Evolutionary conservation across 2,888 invertebrate species (phyloP).

Genomic region (Platycheirus rosarum): DNA sequence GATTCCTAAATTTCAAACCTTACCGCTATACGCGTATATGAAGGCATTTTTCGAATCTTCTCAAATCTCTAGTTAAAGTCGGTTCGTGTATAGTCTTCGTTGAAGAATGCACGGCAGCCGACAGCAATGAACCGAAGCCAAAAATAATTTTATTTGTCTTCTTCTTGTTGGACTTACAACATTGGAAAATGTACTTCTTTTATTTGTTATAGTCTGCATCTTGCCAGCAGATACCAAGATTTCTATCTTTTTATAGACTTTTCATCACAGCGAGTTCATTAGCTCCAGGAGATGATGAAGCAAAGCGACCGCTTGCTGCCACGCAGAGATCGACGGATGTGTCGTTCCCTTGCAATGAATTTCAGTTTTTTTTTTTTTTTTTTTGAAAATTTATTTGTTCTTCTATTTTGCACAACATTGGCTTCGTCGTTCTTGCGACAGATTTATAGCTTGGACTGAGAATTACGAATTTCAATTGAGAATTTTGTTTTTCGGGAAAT

Average conservation of each 20-base stretch:
- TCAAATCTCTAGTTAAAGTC: conserved; percentile 30
- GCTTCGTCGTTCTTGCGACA: conserved; percentile 37
- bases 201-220: conserved; percentile 60
- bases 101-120: conserved; percentile 69
- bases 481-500: conserved; percentile 1
- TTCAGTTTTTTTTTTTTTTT: conserved; percentile 23
- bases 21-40: conserved; percentile 24
- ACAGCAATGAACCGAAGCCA: conserved; percentile 73
- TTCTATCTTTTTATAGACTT: conserved; percentile 73
- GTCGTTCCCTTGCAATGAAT: conserved; percentile 45
- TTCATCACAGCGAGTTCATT: conserved; percentile 69
- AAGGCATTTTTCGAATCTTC: conserved; percentile 59
- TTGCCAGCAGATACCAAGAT: conserved; percentile 69
- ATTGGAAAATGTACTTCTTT: conserved; percentile 50
- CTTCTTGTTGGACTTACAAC: conserved; percentile 45
- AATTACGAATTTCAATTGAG: conserved; percentile 51
- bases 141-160: conserved; percentile 65
- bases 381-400: conserved; percentile 18
- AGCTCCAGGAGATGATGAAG: conserved; percentile 73
- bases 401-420: conserved; percentile 32
- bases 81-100: conserved; percentile 16
- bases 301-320: conserved; percentile 42
- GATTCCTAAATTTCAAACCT: conserved; percentile 29
- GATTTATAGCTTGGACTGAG: conserved; percentile 62
- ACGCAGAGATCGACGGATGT: conserved; percentile 50